phyloP scores from a whole-genome alignment of 1,140 invertebrate species.

The Drosophila simulans region DNA sequence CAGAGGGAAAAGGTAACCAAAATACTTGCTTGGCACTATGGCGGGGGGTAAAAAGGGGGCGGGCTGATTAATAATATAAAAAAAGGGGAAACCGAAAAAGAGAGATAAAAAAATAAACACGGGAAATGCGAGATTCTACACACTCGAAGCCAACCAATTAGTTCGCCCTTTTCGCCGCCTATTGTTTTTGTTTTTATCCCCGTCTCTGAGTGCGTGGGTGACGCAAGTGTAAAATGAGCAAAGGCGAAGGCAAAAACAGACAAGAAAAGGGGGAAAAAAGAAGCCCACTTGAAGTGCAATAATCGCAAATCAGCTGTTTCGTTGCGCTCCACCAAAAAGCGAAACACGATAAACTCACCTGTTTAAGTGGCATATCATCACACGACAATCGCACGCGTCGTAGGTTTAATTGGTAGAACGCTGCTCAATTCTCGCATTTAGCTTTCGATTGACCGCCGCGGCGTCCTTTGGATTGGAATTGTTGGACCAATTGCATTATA shows the following conservation, averaged over 20 bases:
- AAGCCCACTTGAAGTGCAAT: conserved; percentile 43
- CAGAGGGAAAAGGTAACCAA: conserved; percentile 75
- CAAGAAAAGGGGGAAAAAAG: not conserved
- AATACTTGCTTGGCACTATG: conserved; percentile 60
- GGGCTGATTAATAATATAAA: conserved; percentile 52
- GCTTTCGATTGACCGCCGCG: conserved; percentile 28
- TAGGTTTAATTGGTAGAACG: conserved; percentile 78
- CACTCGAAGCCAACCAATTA: not conserved
- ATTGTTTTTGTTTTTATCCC: conserved; percentile 33
- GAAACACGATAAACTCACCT: conserved; percentile 62
- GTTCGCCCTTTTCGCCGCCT: not conserved
- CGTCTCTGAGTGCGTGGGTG: conserved; percentile 49
- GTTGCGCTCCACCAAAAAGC: conserved; percentile 33
- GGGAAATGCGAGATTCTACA: conserved; percentile 24
- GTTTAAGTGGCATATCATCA: conserved; percentile 85
- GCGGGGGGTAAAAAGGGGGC: conserved; percentile 42
- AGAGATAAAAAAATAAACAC: not conserved
- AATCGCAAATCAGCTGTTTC: conserved; percentile 73
- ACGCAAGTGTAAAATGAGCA: conserved; percentile 67
- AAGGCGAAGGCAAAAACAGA: conserved; percentile 8
- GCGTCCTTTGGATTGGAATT: conserved; percentile 60
- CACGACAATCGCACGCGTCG: conserved; percentile 83
- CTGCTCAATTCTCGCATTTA: conserved; percentile 74
- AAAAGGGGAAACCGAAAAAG: conserved; percentile 34
- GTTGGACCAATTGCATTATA: conserved; percentile 56